A percentile compares a stretch with the other conserved stretches of the same genome.
Conservation (phyloP, 2,888 invertebrate species). For the Clistopyga incitator region DNA sequence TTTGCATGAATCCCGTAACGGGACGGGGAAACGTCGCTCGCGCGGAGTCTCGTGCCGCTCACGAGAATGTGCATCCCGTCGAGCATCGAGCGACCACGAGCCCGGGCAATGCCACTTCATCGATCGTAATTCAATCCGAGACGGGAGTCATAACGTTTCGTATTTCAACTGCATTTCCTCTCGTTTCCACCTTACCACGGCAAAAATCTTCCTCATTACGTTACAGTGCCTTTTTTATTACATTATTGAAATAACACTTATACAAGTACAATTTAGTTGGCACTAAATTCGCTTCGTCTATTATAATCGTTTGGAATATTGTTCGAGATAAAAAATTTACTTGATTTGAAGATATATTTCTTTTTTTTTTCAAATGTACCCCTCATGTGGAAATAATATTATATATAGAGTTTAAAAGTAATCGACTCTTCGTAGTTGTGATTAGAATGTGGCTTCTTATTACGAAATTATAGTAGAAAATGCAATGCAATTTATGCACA, state of each 20-base stretch:
- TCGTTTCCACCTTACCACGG: constrained; percentile 22
- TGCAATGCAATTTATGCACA: not conserved
- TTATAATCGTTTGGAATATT: too few species aligned
- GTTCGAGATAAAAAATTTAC: too few species aligned
- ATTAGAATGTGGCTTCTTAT: too few species aligned
- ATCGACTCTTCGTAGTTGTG: too few species aligned
- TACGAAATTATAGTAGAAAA: not conserved
- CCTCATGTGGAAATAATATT: too few species aligned
- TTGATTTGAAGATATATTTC: too few species aligned
- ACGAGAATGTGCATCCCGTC: constrained; percentile 2
- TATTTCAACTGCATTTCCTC: constrained; percentile 24
- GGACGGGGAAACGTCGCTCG: constrained; percentile 53
- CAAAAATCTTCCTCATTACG: constrained; percentile 21
- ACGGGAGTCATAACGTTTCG: constrained; percentile 49
- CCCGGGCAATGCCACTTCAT: constrained; percentile 55
- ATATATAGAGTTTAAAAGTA: not conserved
- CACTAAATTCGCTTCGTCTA: too few species aligned
- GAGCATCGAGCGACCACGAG: constrained; percentile 18
- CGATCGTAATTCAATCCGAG: constrained; percentile 59
- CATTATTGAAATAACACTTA: too few species aligned
- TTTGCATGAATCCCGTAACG: constrained; percentile 53
- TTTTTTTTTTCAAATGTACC: too few species aligned
- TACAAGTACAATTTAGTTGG: too few species aligned
- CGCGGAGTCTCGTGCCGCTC: constrained; percentile 17
- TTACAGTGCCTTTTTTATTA: not conserved